phyloP scores from a whole-genome alignment of 2,113 vertebrate species.

The Salminus brasiliensis region DNA sequence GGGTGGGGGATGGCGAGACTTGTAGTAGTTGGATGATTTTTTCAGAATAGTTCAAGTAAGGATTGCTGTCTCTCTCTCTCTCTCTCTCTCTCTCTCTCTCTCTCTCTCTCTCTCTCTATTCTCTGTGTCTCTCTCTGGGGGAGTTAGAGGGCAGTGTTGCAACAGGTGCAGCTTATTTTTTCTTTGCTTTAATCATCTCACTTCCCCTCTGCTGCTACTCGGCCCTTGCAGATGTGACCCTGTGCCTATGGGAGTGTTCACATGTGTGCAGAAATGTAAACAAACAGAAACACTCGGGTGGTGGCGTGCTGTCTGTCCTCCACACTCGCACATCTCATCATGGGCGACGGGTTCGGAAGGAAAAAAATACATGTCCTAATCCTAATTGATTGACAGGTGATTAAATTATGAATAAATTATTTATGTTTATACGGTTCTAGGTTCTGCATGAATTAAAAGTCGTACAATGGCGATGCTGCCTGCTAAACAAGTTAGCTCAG shows the following conservation, averaged over 20 bases:
- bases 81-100: neutral
- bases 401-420: too few species aligned
- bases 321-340: too few species aligned
- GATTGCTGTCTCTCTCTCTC: neutral
- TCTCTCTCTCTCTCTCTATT: too few species aligned
- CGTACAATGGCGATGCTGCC: too few species aligned
- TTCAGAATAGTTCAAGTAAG: neutral
- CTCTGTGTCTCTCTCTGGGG: too few species aligned
- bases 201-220: neutral
- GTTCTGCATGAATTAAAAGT: too few species aligned
- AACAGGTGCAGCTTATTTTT: neutral
- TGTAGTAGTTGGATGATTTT: neutral
- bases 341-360: too few species aligned
- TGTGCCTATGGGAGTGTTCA: neutral
- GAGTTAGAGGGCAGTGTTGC: neutral
- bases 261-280: neutral
- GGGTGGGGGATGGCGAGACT: neutral
- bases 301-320: neutral
- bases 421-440: too few species aligned
- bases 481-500: too few species aligned
- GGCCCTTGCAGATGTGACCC: neutral
- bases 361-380: too few species aligned
- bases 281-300: neutral
- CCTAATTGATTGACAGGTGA: too few species aligned
- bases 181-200: neutral